These are phyloP conservation scores for Cyaniris semiargus DNA, from an alignment of 2,888 invertebrate genomes.

Conservation along the genomic window DNA sequence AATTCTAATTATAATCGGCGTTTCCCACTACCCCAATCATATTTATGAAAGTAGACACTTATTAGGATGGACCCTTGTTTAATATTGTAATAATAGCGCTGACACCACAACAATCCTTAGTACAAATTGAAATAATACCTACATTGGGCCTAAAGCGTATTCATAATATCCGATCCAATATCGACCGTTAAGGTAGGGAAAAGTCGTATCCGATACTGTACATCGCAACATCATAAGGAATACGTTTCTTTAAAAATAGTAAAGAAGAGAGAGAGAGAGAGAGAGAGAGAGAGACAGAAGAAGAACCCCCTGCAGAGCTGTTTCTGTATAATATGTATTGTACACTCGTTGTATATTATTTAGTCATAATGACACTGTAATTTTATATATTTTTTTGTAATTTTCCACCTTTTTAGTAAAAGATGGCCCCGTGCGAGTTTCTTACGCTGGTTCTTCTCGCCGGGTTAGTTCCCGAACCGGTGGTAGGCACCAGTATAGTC, in stretches of 20 bases:
- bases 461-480: too few relatives aligned
- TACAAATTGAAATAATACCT: background rate
- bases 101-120: background rate
- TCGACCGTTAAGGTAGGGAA: background rate
- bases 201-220: background rate
- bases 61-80: background rate
- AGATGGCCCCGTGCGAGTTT: too few relatives aligned
- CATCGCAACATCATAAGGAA: background rate
- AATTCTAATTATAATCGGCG: background rate
- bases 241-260: background rate
- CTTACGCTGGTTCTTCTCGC: too few relatives aligned
- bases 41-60: background rate
- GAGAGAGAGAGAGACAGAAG: too few relatives aligned
- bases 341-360: too few relatives aligned
- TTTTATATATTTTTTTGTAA: too few relatives aligned
- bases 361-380: too few relatives aligned
- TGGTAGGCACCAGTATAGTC: too few relatives aligned
- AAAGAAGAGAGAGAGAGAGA: too few relatives aligned
- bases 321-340: too few relatives aligned
- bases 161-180: background rate
- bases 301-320: too few relatives aligned
- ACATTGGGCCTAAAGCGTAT: background rate
- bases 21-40: background rate
- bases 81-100: background rate
- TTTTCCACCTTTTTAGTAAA: too few relatives aligned